Percentiles rank a stretch among this genome's conserved stretches.
phyloP scores from a whole-genome alignment of 2,888 invertebrate genomes.

The Ectemnius continuus region DNA sequence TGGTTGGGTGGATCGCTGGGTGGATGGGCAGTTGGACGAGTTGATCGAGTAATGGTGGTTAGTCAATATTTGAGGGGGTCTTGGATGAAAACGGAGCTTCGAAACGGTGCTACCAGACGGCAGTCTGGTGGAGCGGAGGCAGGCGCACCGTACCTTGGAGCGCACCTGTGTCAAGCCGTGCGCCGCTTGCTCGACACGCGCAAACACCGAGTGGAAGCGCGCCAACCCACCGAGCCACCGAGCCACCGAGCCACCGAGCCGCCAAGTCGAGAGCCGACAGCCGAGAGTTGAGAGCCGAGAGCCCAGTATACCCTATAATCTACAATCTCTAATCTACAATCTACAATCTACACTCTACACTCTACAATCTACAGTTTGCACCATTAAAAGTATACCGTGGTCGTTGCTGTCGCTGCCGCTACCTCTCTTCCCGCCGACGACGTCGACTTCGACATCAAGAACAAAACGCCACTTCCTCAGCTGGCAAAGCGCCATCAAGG shows the following conservation, averaged over 20 bases:
- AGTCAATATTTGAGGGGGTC: constrained; percentile 64
- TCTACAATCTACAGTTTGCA: too few relatives aligned
- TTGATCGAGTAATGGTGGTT: constrained; percentile 14
- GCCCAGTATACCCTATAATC: constrained; percentile 14
- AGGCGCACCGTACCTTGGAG: constrained; percentile 55
- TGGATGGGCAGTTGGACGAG: too few relatives aligned
- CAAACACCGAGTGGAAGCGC: constrained; percentile 56
- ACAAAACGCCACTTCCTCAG: too few relatives aligned
- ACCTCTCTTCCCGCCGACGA: too few relatives aligned
- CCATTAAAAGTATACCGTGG: too few relatives aligned
- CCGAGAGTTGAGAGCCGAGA: constrained; percentile 35
- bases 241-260: constrained; percentile 9
- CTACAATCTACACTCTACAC: too few relatives aligned
- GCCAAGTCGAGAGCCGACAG: constrained; percentile 35
- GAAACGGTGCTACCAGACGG: constrained; percentile 70
- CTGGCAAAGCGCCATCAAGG: too few relatives aligned
- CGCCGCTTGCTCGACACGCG: constrained; percentile 60
- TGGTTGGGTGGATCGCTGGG: too few relatives aligned
- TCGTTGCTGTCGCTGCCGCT: too few relatives aligned
- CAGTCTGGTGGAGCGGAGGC: constrained; percentile 55
- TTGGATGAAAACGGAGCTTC: constrained; percentile 63
- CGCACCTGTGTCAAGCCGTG: constrained; percentile 73
- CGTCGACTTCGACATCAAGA: too few relatives aligned
- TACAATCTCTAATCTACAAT: too few relatives aligned
- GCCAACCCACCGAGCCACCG: constrained; percentile 26